A percentile compares a stretch with the other conserved stretches of the same genome.
phyloP scores from a whole-genome alignment of 2,888 invertebrate genomes.

The Nyleta sp. region DNA sequence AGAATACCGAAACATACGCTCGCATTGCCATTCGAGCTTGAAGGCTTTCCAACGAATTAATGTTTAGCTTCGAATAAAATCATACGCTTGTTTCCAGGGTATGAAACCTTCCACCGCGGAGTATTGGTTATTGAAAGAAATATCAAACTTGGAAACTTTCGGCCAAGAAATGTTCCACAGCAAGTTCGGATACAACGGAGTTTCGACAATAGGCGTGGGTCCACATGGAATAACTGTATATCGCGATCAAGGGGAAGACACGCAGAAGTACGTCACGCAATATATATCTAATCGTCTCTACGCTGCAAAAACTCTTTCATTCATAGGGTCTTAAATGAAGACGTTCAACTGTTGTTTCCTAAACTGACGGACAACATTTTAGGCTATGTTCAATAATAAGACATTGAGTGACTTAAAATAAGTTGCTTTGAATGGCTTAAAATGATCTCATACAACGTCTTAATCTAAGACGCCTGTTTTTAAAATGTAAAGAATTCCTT shows the following conservation, averaged over 20 bases:
- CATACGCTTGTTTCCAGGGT: conserved; percentile 79
- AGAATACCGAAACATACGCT: conserved; percentile 7
- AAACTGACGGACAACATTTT: too few relatives aligned
- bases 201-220: conserved; percentile 88
- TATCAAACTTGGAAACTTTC: conserved; percentile 90
- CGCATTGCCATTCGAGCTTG: neutral
- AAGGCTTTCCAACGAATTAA: conserved; percentile 20
- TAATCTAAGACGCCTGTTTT: too few relatives aligned
- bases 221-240: conserved; percentile 92
- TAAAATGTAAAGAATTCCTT: too few relatives aligned
- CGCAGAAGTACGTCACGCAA: conserved; percentile 83
- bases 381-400: too few relatives aligned
- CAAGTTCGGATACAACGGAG: conserved; percentile 84
- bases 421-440: too few relatives aligned
- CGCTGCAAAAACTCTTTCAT: too few relatives aligned
- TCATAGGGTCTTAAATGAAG: too few relatives aligned
- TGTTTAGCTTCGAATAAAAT: conserved; percentile 25
- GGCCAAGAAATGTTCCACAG: conserved; percentile 93
- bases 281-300: too few relatives aligned
- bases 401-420: too few relatives aligned
- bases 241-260: conserved; percentile 87
- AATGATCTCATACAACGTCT: too few relatives aligned
- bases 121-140: conserved; percentile 92
- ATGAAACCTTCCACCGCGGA: conserved; percentile 91
- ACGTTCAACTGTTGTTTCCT: too few relatives aligned